Evolutionary conservation across 2,113 vertebrate genomes (phyloP).

Genomic region (Gallinago media): DNA sequence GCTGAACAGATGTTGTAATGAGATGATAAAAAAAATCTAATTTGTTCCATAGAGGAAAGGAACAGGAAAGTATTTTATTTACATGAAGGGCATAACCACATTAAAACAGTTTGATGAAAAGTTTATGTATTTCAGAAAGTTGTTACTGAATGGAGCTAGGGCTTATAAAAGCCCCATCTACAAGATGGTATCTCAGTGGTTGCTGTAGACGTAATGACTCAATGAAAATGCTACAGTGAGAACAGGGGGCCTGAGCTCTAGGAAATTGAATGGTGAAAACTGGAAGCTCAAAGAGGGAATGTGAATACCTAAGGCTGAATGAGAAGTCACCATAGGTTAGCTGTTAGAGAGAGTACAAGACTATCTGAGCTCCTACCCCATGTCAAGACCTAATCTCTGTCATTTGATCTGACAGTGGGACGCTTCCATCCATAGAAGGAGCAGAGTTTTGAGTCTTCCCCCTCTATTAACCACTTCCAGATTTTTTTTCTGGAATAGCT

Average conservation of each 20-base stretch:
- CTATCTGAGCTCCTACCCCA: not conserved
- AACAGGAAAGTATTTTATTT: slow-evolving; percentile 46
- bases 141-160: not conserved
- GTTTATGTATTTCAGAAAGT: not conserved
- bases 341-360: not conserved
- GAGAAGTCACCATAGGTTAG: not conserved
- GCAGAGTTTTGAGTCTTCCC: not conserved
- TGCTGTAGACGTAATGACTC: not conserved
- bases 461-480: not conserved
- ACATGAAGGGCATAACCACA: not conserved
- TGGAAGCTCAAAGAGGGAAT: not conserved
- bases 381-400: not conserved
- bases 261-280: not conserved
- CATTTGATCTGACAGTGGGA: not conserved
- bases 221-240: not conserved
- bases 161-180: not conserved
- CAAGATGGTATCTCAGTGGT: not conserved
- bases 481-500: not conserved
- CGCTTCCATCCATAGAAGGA: not conserved
- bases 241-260: not conserved
- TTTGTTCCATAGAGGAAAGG: not conserved
- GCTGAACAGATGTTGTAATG: slow-evolving; percentile 52
- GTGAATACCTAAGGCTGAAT: not conserved
- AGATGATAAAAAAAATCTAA: slow-evolving; percentile 31
- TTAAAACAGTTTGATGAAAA: not conserved